Conservation (phyloP, 2,113 vertebrate genomes). For the Clarias batrachus region DNA sequence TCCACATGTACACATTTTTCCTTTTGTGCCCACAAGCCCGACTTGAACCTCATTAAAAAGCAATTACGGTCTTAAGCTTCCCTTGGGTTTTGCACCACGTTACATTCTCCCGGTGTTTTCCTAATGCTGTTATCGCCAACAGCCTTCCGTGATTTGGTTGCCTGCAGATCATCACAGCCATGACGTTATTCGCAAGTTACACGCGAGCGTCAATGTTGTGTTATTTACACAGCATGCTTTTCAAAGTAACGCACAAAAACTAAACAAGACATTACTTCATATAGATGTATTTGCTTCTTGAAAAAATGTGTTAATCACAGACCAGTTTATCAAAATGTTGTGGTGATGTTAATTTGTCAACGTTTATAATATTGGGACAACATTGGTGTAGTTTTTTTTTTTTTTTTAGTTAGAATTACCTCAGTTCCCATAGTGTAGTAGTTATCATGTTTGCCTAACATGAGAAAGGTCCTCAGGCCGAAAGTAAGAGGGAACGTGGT, state of each 20-base stretch:
- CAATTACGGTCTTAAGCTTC: background rate
- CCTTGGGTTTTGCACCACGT: background rate
- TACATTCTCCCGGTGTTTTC: constrained; percentile 7
- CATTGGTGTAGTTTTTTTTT: no score
- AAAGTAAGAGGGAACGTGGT: no score
- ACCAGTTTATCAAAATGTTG: background rate
- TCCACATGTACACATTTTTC: background rate
- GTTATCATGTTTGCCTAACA: no score
- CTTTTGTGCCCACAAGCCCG: background rate
- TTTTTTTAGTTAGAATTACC: no score
- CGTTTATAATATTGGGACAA: no score
- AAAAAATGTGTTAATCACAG: background rate
- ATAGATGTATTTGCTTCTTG: background rate
- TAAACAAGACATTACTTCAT: background rate
- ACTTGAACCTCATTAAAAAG: background rate
- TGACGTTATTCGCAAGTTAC: background rate
- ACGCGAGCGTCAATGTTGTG: background rate
- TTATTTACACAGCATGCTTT: background rate
- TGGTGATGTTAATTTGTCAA: no score
- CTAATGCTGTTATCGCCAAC: constrained; percentile 8
- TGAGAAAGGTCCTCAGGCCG: no score
- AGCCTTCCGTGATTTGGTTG: background rate
- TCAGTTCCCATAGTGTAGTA: no score
- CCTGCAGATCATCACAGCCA: constrained; percentile 4
- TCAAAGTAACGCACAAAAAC: background rate